Evolutionary conservation across 1,140 invertebrate genomes (phyloP).

Genomic region (Zaprionus gabonicus): DNA sequence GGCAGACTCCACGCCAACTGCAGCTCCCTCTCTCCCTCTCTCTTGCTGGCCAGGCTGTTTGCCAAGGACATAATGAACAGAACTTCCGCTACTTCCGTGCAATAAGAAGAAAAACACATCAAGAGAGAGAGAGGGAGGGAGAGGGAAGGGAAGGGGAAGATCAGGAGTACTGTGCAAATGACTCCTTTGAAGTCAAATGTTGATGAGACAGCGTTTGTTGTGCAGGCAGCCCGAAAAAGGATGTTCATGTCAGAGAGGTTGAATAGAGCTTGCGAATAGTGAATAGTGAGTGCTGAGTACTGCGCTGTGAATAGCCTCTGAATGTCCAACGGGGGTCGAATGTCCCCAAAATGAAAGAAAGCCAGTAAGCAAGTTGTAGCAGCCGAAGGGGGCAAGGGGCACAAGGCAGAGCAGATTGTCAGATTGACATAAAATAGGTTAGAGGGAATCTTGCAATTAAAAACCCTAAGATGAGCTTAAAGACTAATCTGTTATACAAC

Average conservation of each 20-base stretch:
- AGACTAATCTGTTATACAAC: neutral
- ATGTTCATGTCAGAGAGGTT: conserved; percentile 41
- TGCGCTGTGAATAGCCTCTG: neutral
- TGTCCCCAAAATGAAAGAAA: neutral
- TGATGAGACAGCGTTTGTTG: conserved; percentile 76
- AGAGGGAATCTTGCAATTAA: neutral
- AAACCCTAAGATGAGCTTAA: neutral
- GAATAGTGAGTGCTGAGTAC: conserved; percentile 16
- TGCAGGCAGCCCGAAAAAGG: conserved; percentile 65
- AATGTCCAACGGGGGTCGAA: neutral
- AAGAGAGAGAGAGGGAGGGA: conserved; percentile 29
- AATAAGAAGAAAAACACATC: conserved; percentile 22
- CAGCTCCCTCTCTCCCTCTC: neutral
- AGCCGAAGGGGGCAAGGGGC: neutral
- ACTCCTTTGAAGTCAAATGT: conserved; percentile 77
- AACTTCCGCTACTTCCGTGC: conserved; percentile 64
- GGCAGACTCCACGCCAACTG: conserved; percentile 5
- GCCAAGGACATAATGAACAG: conserved; percentile 78
- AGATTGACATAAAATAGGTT: neutral
- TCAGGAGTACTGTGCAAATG: conserved; percentile 68
- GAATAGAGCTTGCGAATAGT: conserved; percentile 3
- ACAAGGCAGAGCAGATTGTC: neutral
- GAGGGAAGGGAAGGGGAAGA: neutral
- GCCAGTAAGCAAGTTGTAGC: neutral
- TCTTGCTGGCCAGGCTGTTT: conserved; percentile 41